Evolutionary conservation across 2,113 vertebrate genomes (phyloP).

Genomic region (Eulemur macaco): DNA sequence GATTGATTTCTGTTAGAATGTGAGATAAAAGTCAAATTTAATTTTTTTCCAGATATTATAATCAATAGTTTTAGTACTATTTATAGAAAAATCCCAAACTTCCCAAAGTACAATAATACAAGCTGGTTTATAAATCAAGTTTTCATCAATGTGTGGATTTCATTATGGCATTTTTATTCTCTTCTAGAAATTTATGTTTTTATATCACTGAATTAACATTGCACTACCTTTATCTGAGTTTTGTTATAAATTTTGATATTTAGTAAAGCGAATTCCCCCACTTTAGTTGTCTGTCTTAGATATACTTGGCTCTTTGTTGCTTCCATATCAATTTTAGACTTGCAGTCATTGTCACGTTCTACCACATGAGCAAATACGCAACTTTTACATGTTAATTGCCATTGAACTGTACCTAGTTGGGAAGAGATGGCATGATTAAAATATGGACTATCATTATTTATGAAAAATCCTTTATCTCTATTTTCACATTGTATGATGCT

Average conservation of each 20-base stretch:
- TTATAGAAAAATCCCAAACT: slow-evolving; percentile 9
- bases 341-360: not conserved
- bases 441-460: not conserved
- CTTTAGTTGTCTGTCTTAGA: not conserved
- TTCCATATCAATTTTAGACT: not conserved
- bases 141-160: not conserved
- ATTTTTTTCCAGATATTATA: not conserved
- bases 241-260: not conserved
- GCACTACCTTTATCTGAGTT: not conserved
- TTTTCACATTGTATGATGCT: not conserved
- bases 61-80: not conserved
- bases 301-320: not conserved
- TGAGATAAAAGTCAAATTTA: not conserved
- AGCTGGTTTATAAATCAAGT: not conserved
- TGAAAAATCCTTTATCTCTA: not conserved
- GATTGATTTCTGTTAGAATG: slow-evolving; percentile 33
- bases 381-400: not conserved
- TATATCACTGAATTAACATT: not conserved
- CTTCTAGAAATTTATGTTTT: not conserved
- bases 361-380: not conserved
- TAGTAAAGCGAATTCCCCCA: not conserved
- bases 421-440: not conserved
- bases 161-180: not conserved
- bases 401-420: not conserved
- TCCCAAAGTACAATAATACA: not conserved